Percentiles rank a stretch among this genome's conserved stretches.
phyloP scores from a whole-genome alignment of 2,888 invertebrate genomes.

The Trissolcus brochymenae region DNA sequence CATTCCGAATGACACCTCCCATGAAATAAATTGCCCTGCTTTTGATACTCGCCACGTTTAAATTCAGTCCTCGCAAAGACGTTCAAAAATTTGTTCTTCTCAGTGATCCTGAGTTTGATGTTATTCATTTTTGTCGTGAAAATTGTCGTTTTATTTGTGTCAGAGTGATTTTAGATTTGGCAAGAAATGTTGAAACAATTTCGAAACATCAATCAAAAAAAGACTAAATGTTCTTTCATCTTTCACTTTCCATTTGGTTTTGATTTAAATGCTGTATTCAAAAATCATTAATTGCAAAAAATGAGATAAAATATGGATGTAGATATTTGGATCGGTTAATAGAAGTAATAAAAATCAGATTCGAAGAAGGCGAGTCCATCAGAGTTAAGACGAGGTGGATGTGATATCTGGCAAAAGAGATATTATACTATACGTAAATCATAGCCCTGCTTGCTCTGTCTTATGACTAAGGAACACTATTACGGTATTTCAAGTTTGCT shows the following conservation, averaged over 20 bases:
- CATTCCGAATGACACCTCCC: constrained; percentile 44
- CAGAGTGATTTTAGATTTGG: too few species aligned
- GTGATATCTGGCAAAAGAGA: constrained; percentile 16
- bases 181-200: too few species aligned
- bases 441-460: constrained; percentile 21
- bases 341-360: constrained; percentile 16
- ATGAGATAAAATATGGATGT: constrained; percentile 15
- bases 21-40: constrained; percentile 42
- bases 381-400: not conserved
- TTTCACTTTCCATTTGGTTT: not conserved
- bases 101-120: too few species aligned
- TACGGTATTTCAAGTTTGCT: constrained; percentile 28
- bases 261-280: not conserved
- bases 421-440: constrained; percentile 40
- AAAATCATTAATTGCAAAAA: not conserved
- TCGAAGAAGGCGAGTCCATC: constrained; percentile 6
- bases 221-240: not conserved
- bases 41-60: constrained; percentile 32
- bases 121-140: too few species aligned
- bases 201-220: not conserved
- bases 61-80: not conserved
- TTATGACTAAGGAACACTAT: constrained; percentile 30
- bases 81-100: not conserved
- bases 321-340: constrained; percentile 12
- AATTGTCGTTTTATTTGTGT: too few species aligned